Evolutionary conservation across 1,140 invertebrate genomes (phyloP).

Genomic region (Lasaia peninsularis): DNA sequence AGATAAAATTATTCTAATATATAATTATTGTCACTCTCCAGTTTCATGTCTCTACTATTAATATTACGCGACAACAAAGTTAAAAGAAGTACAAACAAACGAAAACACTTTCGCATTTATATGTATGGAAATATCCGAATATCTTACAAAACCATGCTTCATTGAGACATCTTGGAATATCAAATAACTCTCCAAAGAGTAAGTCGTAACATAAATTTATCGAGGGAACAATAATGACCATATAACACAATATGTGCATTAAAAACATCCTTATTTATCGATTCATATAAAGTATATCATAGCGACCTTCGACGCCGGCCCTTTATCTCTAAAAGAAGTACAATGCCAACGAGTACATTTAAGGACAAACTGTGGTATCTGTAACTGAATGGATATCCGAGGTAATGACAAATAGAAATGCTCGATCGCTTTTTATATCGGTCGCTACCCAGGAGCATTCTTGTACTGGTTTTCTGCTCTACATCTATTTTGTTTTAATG

Average conservation of each 20-base stretch:
- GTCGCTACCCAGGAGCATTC: not conserved
- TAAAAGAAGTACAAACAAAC: too few species aligned
- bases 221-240: not conserved
- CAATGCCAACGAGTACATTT: slow-evolving; percentile 31
- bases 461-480: too few species aligned
- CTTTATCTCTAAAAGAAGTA: slow-evolving; percentile 26
- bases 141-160: too few species aligned
- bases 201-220: not conserved
- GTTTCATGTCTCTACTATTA: too few species aligned
- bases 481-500: too few species aligned
- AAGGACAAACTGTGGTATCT: slow-evolving; percentile 23
- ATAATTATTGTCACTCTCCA: too few species aligned
- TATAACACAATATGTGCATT: not conserved
- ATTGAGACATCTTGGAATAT: too few species aligned
- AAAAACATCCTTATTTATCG: slow-evolving; percentile 18
- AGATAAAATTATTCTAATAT: too few species aligned
- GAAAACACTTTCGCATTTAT: too few species aligned
- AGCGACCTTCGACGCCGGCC: slow-evolving; percentile 21
- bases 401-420: not conserved
- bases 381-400: slow-evolving; percentile 15
- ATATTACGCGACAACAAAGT: too few species aligned
- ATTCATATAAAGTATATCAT: slow-evolving; percentile 11
- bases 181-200: not conserved
- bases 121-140: too few species aligned
- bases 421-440: not conserved